Percentiles rank a stretch among this genome's conserved stretches.
Conservation (phyloP, 1,140 invertebrate species). For the Drosophila orena region DNA sequence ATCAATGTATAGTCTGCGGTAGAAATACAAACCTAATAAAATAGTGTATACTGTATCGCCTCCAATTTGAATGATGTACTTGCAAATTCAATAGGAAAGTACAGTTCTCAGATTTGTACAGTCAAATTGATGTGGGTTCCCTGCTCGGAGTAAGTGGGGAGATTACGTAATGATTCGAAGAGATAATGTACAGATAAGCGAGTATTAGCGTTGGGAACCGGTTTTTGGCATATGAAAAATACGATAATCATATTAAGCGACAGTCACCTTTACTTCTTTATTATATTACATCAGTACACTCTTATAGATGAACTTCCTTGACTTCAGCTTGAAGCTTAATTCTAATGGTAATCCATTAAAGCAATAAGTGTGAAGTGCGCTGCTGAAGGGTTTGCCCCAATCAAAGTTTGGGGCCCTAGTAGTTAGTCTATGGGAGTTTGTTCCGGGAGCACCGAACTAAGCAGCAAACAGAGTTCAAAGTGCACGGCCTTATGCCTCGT, state of each 20-base stretch:
- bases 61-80: conserved; percentile 9
- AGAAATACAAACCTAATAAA: neutral
- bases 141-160: too few relatives aligned
- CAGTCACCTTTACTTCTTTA: too few relatives aligned
- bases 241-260: too few relatives aligned
- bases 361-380: conserved; percentile 53
- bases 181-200: too few relatives aligned
- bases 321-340: conserved; percentile 1
- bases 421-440: conserved; percentile 12
- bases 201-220: too few relatives aligned
- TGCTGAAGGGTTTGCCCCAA: conserved; percentile 6
- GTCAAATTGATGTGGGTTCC: conserved; percentile 11
- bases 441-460: conserved; percentile 28
- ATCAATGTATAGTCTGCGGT: neutral
- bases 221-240: too few relatives aligned
- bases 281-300: neutral
- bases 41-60: conserved; percentile 6
- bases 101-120: conserved; percentile 46
- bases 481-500: conserved; percentile 27
- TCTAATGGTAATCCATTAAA: conserved; percentile 58
- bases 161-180: too few relatives aligned
- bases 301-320: neutral
- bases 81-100: conserved; percentile 43
- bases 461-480: conserved; percentile 8
- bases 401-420: neutral